Conservation (phyloP, 2,113 vertebrate species). For the Machaerirhynchus nigripectus region DNA sequence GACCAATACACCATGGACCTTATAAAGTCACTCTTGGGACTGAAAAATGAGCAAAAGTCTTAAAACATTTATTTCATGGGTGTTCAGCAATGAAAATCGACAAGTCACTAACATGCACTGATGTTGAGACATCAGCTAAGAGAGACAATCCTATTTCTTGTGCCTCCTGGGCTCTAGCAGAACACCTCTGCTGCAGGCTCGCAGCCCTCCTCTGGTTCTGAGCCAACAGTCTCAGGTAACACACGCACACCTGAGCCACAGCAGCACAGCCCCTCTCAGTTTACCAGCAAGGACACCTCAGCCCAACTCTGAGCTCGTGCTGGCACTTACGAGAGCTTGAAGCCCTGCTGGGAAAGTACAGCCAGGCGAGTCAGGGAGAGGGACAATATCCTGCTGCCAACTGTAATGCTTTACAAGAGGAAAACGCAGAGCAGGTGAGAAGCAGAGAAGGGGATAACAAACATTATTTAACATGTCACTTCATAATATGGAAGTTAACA, state of each 20-base stretch:
- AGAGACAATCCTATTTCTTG: not conserved
- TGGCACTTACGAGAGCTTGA: not conserved
- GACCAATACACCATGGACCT: not conserved
- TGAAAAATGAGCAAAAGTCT: not conserved
- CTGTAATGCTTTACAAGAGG: not conserved
- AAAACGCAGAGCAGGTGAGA: not conserved
- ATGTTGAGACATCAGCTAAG: not conserved
- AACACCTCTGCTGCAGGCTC: not conserved
- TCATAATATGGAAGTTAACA: not conserved
- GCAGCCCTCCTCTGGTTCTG: fast-evolving
- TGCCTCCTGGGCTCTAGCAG: not conserved
- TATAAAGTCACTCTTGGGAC: not conserved
- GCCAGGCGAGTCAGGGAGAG: too few relatives aligned
- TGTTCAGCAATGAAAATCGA: not conserved
- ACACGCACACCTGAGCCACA: not conserved
- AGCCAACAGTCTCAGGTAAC: not conserved
- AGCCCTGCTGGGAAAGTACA: not conserved
- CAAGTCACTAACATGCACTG: not conserved
- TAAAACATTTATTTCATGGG: not conserved
- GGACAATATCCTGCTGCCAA: not conserved
- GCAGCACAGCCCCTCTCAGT: not conserved
- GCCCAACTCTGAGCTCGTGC: not conserved
- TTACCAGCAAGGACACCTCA: not conserved
- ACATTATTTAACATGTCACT: not conserved
- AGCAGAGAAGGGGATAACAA: not conserved